phyloP scores from a whole-genome alignment of 2,888 invertebrate species.

The Trissonchulus sp. region DNA sequence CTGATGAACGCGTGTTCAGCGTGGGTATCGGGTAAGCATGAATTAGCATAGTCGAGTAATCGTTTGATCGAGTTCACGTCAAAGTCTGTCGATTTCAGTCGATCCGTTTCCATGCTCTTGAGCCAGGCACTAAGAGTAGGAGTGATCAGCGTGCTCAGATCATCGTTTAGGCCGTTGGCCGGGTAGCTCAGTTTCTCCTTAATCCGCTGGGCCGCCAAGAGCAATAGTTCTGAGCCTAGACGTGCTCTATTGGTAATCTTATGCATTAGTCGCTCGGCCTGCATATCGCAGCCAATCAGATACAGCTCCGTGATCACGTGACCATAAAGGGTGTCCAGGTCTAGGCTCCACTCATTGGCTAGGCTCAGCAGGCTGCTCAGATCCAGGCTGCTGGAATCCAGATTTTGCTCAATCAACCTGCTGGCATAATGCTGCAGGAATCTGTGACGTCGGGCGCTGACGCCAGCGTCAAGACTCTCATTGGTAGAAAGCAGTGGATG shows the following conservation, averaged over 20 bases:
- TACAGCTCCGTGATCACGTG: constrained; percentile 7
- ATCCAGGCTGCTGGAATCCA: neutral
- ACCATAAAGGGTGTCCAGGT: neutral
- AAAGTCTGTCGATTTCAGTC: neutral
- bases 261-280: constrained; percentile 9
- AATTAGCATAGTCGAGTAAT: neutral
- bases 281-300: constrained; percentile 7
- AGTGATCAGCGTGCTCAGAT: neutral
- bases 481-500: constrained; percentile 7
- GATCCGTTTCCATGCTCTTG: neutral
- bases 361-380: neutral
- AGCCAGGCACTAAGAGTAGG: constrained; percentile 15
- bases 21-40: constrained; percentile 10
- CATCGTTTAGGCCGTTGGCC: neutral
- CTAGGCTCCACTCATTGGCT: neutral
- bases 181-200: neutral
- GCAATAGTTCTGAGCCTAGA: constrained; percentile 20
- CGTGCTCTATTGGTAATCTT: neutral
- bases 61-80: constrained; percentile 1
- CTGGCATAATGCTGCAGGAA: neutral
- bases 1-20: neutral
- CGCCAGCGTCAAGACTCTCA: neutral
- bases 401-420: neutral
- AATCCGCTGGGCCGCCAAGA: constrained; percentile 18
- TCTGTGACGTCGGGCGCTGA: neutral